Percentiles rank a stretch among this genome's conserved stretches.
These are phyloP conservation scores for Ectemnius continuus DNA, from an alignment of 2,888 invertebrate genomes.

Conservation along the genomic window DNA sequence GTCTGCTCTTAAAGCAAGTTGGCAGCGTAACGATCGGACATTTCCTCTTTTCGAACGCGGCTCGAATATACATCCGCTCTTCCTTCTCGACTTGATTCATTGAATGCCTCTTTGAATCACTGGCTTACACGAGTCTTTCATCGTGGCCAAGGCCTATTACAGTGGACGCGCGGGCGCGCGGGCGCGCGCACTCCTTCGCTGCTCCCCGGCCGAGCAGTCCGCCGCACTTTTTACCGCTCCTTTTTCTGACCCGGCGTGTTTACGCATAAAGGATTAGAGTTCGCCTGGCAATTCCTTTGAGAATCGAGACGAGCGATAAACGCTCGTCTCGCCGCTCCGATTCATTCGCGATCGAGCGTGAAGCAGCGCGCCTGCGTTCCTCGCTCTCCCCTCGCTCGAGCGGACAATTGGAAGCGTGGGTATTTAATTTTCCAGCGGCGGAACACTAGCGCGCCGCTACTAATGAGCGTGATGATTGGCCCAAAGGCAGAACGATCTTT, in stretches of 20 bases:
- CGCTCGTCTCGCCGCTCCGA: neutral
- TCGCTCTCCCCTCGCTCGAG: neutral
- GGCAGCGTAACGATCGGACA: neutral
- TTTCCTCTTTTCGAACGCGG: neutral
- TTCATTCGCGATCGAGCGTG: conserved; percentile 33
- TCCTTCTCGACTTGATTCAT: neutral
- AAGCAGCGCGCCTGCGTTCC: conserved; percentile 5
- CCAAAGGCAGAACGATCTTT: conserved; percentile 12
- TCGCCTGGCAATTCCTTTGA: neutral
- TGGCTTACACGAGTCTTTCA: too few species aligned
- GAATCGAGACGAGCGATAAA: neutral
- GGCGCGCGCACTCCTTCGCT: neutral
- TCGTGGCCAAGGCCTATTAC: too few species aligned
- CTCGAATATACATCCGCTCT: conserved; percentile 4
- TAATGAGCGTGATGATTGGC: conserved; percentile 51
- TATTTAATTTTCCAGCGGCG: conserved; percentile 44
- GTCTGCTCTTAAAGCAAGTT: neutral
- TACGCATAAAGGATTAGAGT: conserved; percentile 1
- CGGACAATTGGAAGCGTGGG: conserved; percentile 20
- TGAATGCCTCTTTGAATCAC: neutral
- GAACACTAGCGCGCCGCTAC: conserved; percentile 16
- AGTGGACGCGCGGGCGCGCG: neutral
- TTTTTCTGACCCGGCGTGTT: neutral
- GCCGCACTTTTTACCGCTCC: neutral
- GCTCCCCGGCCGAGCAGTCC: neutral